These are phyloP conservation scores for Diorhabda sublineata DNA, from an alignment of 1,140 invertebrate species.

Conservation along the genomic window DNA sequence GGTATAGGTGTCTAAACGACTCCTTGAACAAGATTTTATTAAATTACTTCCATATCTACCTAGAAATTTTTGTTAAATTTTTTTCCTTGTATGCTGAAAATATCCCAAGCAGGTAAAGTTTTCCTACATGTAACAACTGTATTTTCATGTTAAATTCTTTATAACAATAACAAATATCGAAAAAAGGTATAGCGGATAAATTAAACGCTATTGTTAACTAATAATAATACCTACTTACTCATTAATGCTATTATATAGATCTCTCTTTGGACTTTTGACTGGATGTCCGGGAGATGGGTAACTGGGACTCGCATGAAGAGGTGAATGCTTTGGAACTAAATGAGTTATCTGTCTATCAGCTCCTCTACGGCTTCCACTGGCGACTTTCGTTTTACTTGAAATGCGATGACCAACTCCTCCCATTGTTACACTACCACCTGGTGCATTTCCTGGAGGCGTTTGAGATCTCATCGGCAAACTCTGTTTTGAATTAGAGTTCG, in stretches of 20 bases:
- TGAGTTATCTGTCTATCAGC: conserved; percentile 45
- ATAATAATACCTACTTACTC: conserved; percentile 31
- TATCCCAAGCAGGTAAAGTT: too few species aligned
- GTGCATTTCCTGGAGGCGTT: conserved; percentile 39
- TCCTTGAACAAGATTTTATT: too few species aligned
- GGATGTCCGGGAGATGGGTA: conserved; percentile 42
- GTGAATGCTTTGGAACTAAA: conserved; percentile 52
- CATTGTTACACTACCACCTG: background rate
- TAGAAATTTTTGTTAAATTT: too few species aligned
- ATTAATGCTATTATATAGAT: conserved; percentile 30
- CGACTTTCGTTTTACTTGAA: conserved; percentile 61
- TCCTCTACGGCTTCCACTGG: conserved; percentile 55
- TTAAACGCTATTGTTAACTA: too few species aligned
- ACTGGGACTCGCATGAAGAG: conserved; percentile 51
- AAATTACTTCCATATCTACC: too few species aligned
- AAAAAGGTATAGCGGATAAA: too few species aligned
- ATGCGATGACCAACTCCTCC: conserved; percentile 53
- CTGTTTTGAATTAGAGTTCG: background rate
- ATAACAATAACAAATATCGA: too few species aligned
- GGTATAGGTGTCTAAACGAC: too few species aligned
- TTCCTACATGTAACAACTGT: too few species aligned
- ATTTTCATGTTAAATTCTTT: too few species aligned
- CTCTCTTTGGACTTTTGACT: conserved; percentile 34
- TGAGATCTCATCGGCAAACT: conserved; percentile 48
- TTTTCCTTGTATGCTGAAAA: too few species aligned